These are phyloP conservation scores for Tetanocera ferruginea DNA, from an alignment of 2,888 invertebrate genomes.

Conservation along the genomic window DNA sequence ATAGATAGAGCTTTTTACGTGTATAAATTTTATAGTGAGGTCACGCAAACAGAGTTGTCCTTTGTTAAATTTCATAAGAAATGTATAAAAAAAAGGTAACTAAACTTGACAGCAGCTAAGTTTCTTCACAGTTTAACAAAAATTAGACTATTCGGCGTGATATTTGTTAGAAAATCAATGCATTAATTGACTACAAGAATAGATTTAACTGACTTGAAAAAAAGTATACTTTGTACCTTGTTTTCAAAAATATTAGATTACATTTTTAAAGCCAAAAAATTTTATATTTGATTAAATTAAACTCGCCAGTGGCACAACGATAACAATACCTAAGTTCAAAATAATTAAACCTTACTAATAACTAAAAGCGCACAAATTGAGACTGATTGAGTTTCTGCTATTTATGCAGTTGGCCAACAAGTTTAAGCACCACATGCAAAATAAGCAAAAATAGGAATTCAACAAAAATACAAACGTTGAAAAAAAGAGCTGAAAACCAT, in stretches of 20 bases:
- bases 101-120: too few species aligned
- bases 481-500: conserved; percentile 52
- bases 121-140: too few species aligned
- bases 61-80: neutral
- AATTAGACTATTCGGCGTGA: too few species aligned
- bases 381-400: neutral
- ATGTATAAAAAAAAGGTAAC: too few species aligned
- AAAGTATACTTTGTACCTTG: too few species aligned
- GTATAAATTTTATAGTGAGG: too few species aligned
- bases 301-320: neutral
- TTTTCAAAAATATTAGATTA: too few species aligned
- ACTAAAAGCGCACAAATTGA: neutral
- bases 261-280: too few species aligned
- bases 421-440: neutral
- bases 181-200: too few species aligned
- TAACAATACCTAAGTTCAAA: neutral
- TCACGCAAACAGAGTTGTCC: neutral
- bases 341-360: neutral
- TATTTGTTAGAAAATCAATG: too few species aligned
- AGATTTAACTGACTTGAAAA: too few species aligned
- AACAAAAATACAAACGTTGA: neutral
- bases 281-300: neutral
- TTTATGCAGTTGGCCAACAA: conserved; percentile 17
- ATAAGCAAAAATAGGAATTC: conserved; percentile 1
- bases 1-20: too few species aligned